Conservation (phyloP, 2,113 vertebrate species). For the Bos taurus region ARS-UCD2.0 NC_037342.1:52281501-52282000, state of each 20-base stretch:
- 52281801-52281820: neutral
- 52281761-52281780: neutral
- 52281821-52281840: constrained; percentile 1
- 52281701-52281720: neutral
- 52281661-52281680: neutral
- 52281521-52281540: neutral
- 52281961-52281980: neutral
- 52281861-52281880: neutral
- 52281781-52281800: neutral
- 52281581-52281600: neutral
- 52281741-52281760: neutral
- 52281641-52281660: fast-evolving
- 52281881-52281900: neutral
- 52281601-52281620: neutral
- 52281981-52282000: neutral
- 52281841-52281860: neutral
- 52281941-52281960: neutral
- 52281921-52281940: neutral
- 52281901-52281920: neutral
- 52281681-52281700: neutral
- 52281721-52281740: neutral
- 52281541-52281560: neutral
- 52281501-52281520: neutral
- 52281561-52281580: neutral
- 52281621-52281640: neutral